A percentile compares a stretch with the other conserved stretches of the same genome.
These are phyloP conservation scores for Ennomos erosarius DNA, from an alignment of 2,888 invertebrate genomes.

Conservation along the genomic window DNA sequence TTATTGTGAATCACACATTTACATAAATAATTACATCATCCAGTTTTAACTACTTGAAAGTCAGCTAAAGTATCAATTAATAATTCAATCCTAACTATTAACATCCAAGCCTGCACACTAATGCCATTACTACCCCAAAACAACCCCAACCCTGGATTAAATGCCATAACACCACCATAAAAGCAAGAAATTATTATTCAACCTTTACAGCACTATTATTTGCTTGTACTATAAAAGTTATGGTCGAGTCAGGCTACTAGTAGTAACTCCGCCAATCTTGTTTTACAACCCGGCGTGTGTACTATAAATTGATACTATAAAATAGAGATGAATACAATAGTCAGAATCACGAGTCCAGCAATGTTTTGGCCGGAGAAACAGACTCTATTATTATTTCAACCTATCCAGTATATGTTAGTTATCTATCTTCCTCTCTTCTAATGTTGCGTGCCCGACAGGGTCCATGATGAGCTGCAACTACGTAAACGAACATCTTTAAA, in stretches of 20 bases:
- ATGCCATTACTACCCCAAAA: constrained; percentile 7
- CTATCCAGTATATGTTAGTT: too few relatives aligned
- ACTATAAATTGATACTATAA: constrained; percentile 49
- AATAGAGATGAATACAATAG: constrained; percentile 22
- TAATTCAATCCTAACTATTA: constrained; percentile 1
- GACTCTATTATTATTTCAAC: too few relatives aligned
- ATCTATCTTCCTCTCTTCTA: too few relatives aligned
- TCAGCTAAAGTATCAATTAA: constrained; percentile 1
- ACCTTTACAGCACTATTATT: constrained; percentile 47
- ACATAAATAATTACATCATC: too few relatives aligned
- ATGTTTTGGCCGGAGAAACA: too few relatives aligned
- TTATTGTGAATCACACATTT: too few relatives aligned
- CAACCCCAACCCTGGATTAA: constrained; percentile 20
- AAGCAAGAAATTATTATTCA: constrained; percentile 37
- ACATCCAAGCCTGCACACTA: constrained; percentile 9
- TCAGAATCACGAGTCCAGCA: too few relatives aligned
- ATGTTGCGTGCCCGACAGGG: too few relatives aligned
- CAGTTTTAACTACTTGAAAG: background rate
- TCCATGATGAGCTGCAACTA: too few relatives aligned
- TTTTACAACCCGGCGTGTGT: constrained; percentile 46
- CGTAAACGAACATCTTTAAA: too few relatives aligned
- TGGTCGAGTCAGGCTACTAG: constrained; percentile 35
- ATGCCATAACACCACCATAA: constrained; percentile 31
- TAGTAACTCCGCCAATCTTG: constrained; percentile 49
- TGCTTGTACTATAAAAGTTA: constrained; percentile 49